phyloP scores from a whole-genome alignment of 2,113 vertebrate species.

The Platysternon megacephalum region DNA sequence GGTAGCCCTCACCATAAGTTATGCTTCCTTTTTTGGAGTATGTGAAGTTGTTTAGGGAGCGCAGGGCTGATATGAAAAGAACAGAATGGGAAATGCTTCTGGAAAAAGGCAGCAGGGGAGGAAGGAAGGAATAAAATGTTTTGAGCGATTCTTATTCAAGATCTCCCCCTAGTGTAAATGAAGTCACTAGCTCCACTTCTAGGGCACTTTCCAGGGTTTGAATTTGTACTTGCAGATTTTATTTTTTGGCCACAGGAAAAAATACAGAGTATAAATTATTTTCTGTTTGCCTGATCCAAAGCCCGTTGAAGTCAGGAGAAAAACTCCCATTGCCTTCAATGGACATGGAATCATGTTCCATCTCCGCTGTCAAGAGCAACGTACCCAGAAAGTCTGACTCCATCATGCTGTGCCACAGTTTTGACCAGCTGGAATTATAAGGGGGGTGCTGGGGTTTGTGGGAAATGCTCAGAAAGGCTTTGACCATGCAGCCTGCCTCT shows the following conservation, averaged over 20 bases:
- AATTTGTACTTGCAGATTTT: not conserved
- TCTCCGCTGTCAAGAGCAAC: not conserved
- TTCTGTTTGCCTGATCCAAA: not conserved
- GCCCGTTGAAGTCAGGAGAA: not conserved
- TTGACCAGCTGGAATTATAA: slow-evolving; percentile 8
- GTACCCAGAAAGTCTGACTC: not conserved
- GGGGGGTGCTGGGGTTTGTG: not conserved
- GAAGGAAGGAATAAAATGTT: not conserved
- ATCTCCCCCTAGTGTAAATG: not conserved
- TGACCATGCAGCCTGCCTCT: not conserved
- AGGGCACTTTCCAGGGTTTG: not conserved
- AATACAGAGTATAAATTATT: not conserved
- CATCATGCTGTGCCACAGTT: not conserved
- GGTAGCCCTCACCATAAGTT: not conserved
- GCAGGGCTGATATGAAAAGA: not conserved
- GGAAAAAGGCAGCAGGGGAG: not conserved
- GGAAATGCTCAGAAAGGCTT: not conserved
- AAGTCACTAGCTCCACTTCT: not conserved
- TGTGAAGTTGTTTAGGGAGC: not conserved
- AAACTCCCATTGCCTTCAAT: not conserved
- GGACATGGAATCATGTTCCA: not conserved
- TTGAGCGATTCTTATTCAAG: not conserved
- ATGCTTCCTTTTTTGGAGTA: not conserved
- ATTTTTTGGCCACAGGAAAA: not conserved
- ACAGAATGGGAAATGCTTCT: not conserved